These are phyloP conservation scores for Panagrolaimus sp. DNA, from an alignment of 1,140 invertebrate species.

Conservation along the genomic window DNA sequence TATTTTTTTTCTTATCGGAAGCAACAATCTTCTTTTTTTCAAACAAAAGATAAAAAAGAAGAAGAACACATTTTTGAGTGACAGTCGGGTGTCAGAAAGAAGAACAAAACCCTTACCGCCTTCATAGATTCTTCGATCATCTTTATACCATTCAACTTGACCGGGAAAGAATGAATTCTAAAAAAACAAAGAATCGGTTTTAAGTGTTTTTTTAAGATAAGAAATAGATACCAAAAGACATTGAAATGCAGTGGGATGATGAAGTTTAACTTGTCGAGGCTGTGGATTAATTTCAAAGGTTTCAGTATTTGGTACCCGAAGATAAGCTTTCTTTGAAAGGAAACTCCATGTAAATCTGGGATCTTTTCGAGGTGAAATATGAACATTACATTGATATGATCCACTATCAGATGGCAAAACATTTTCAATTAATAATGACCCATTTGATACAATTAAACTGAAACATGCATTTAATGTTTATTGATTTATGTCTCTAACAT, in stretches of 20 bases:
- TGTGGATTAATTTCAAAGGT: constrained; percentile 33
- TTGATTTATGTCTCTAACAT: too few relatives aligned
- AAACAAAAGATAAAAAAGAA: too few relatives aligned
- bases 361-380: constrained; percentile 15
- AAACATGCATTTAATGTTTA: not conserved
- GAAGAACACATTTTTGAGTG: too few relatives aligned
- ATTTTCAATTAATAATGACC: constrained; percentile 25
- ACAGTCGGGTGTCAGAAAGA: too few relatives aligned
- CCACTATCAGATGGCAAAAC: constrained; percentile 29
- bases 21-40: too few relatives aligned
- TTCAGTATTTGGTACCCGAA: constrained; percentile 20
- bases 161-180: constrained; percentile 30
- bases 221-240: constrained; percentile 28
- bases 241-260: constrained; percentile 26
- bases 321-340: constrained; percentile 28
- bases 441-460: constrained; percentile 9
- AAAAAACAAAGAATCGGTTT: constrained; percentile 30
- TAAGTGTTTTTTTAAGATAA: constrained; percentile 4
- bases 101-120: constrained; percentile 18
- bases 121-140: constrained; percentile 25
- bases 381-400: constrained; percentile 36
- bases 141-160: constrained; percentile 35
- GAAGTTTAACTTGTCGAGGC: constrained; percentile 34
- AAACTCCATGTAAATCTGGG: constrained; percentile 24
- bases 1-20: too few relatives aligned